These are phyloP conservation scores for Hylomyscus alleni DNA, from an alignment of 2,797 vertebrate genomes.

Conservation along the genomic window DNA sequence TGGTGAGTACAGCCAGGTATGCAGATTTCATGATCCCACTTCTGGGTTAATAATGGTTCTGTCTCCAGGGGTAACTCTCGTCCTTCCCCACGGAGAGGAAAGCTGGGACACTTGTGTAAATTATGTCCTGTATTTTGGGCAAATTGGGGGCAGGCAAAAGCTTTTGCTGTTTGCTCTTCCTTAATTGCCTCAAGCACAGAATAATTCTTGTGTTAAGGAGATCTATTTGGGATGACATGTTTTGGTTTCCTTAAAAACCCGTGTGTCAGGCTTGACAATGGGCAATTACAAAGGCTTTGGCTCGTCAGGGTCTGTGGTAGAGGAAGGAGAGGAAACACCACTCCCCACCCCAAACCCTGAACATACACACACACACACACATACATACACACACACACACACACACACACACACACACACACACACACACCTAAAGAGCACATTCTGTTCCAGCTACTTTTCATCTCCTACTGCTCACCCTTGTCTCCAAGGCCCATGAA, in stretches of 20 bases:
- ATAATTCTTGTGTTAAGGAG: not conserved
- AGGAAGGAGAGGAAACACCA: not conserved
- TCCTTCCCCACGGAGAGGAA: not conserved
- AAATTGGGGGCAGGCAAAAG: not conserved
- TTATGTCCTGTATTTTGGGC: not conserved
- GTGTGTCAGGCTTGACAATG: not conserved
- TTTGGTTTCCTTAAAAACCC: not conserved
- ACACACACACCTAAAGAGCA: not conserved
- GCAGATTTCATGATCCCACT: not conserved
- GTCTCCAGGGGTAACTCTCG: not conserved
- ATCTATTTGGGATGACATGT: not conserved
- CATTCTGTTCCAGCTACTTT: not conserved
- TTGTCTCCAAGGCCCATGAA: not conserved
- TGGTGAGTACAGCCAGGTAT: not conserved
- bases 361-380: not conserved
- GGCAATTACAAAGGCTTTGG: slow-evolving; percentile 10
- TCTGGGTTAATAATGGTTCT: not conserved
- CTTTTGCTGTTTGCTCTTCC: not conserved
- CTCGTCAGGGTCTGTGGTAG: not conserved
- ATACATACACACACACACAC: not conserved
- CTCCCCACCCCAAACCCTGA: too few relatives aligned
- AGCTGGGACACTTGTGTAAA: not conserved
- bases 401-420: not conserved
- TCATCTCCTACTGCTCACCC: not conserved
- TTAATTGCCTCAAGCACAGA: not conserved